Evolutionary conservation across 2,113 vertebrate species (phyloP), one percentile per base, ranked within the genome.

Genomic region (Myrmecophaga tridactyla): DNA sequence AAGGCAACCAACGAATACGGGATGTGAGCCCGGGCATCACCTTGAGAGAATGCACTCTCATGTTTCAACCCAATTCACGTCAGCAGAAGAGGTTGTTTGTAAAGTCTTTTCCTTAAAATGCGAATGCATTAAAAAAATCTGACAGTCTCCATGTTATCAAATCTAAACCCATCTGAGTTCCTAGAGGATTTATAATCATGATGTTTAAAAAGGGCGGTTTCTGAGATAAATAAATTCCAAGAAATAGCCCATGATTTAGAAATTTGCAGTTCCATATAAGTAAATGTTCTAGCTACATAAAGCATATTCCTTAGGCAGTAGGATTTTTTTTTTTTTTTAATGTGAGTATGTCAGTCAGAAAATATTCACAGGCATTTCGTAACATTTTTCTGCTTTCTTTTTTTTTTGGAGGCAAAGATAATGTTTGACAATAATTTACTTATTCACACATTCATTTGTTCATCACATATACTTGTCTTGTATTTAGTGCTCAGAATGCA

Each of bases 201-300:
- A 76, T 67, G 20, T 48, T 93, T 75, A 80, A 67, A 83, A 94
- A 70, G 46, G 31, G 31, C 67, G 34, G 29, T 56, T 77, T 87
- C 92, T 88, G 17, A 65, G 90, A 87, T 53, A 94, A 87, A 87
- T 51, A 72, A 90, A 77, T 29, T 60, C 20, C 3, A 1, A 21
- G 34, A 48, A 70, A 62, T 51, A 17, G 39, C 17, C 62, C 6
- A 76, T n/a, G 48, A 46, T 58, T 75, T 62, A 85, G 41, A 86
- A 94, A 75, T 63, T 18, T 80, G 75, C 65, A 34, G 7, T 94
- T 94, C 75, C 46, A 39, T 34, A 1, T 21, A 84, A 94, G 60
- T 14, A 72, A 75, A 70, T 56, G 80, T 92, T 89, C 41, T 15
- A 76, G 48, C 65, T 89, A 96, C 62, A 62, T 86, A 63, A 86